Evolutionary conservation across 2,888 invertebrate species (phyloP).

Genomic region (Orchesella flavescens): DNA sequence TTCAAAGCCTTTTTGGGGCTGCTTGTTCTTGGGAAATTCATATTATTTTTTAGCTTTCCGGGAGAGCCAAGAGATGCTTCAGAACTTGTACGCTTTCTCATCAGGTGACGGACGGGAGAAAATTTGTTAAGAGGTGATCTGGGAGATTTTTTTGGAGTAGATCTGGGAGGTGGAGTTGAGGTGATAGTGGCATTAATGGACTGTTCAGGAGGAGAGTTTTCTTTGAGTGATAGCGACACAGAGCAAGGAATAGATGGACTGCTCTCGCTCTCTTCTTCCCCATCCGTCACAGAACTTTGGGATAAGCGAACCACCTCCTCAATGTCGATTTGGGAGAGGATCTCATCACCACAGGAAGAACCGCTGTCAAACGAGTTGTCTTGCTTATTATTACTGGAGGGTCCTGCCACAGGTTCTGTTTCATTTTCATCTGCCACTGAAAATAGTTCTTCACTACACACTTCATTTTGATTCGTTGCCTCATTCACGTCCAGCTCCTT

Average conservation of each 20-base stretch:
- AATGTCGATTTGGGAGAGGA: conserved; percentile 49
- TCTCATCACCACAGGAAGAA: conserved; percentile 39
- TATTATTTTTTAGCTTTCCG: background rate
- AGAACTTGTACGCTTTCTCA: conserved; percentile 34
- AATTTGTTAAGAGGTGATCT: conserved; percentile 59
- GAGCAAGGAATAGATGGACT: no score
- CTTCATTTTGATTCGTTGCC: background rate
- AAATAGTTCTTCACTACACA: background rate
- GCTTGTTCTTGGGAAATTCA: background rate
- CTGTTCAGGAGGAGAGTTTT: conserved; percentile 9
- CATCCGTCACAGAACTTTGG: background rate
- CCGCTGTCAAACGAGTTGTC: background rate
- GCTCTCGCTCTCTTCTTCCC: background rate
- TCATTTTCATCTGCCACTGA: background rate
- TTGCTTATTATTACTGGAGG: background rate
- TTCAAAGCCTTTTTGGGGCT: conserved; percentile 39
- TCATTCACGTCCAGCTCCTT: background rate
- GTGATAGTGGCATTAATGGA: no score
- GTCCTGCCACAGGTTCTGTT: no score
- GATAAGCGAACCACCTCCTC: conserved; percentile 42
- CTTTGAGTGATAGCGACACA: conserved; percentile 9
- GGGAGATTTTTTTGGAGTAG: conserved; percentile 59
- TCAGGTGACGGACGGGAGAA: conserved; percentile 64
- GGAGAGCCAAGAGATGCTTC: conserved; percentile 32
- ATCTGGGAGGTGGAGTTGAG: conserved; percentile 5